Conservation (phyloP, 2,113 vertebrate genomes). For the Tragelaphus buxtoni region DNA sequence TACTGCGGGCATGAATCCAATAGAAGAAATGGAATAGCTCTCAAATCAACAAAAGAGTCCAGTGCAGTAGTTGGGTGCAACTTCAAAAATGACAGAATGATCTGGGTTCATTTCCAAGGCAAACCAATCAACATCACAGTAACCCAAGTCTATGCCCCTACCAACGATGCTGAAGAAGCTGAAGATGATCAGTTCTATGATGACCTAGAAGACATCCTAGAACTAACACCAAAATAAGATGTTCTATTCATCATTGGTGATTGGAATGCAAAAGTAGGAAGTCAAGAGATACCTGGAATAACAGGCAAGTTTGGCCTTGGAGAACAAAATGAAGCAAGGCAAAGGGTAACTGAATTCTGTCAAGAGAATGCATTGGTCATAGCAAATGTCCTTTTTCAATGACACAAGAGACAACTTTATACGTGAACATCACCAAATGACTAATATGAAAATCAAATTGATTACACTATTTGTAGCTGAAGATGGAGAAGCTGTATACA, state of each 20-base stretch:
- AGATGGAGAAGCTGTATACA: not conserved
- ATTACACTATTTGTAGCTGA: not conserved
- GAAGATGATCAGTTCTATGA: not conserved
- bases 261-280: not conserved
- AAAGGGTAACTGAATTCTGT: not conserved
- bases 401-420: not conserved
- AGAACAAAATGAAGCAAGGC: not conserved
- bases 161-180: not conserved
- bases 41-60: not conserved
- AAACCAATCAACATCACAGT: not conserved
- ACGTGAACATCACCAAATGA: not conserved
- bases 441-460: not conserved
- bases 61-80: not conserved
- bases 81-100: not conserved
- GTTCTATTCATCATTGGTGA: not conserved
- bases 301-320: not conserved
- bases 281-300: not conserved
- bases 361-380: not conserved
- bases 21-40: not conserved
- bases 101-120: not conserved
- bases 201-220: not conserved
- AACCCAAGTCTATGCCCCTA: not conserved
- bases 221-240: not conserved
- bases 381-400: not conserved
- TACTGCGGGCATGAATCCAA: not conserved